Percentiles rank a stretch among this genome's conserved stretches.
Evolutionary conservation across 2,888 invertebrate genomes (phyloP).

Genomic region (Euspilapteryx auroguttella): DNA sequence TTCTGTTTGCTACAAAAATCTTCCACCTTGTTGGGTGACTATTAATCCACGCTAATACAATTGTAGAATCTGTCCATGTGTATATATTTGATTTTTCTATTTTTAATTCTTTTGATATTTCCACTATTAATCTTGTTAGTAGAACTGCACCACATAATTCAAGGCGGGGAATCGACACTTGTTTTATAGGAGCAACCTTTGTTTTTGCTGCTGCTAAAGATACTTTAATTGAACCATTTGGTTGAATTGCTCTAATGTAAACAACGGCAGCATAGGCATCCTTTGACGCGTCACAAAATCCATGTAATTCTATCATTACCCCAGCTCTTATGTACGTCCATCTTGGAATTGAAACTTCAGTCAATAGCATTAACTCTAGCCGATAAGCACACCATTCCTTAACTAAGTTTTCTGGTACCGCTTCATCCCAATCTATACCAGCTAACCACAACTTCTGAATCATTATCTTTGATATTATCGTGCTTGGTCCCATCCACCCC

Average conservation of each 20-base stretch:
- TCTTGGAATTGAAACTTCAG: constrained; percentile 3
- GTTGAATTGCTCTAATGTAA: too few species aligned
- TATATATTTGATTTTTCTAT: too few species aligned
- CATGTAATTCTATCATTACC: too few species aligned
- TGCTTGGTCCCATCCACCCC: not conserved
- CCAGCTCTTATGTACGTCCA: too few species aligned
- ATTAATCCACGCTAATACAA: constrained; percentile 9
- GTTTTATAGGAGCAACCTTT: too few species aligned
- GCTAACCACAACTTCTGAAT: constrained; percentile 3
- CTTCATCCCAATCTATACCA: constrained; percentile 3
- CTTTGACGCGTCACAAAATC: too few species aligned
- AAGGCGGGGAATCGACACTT: too few species aligned
- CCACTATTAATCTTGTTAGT: constrained; percentile 7
- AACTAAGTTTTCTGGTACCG: not conserved
- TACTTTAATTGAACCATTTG: too few species aligned
- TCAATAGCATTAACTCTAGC: constrained; percentile 7
- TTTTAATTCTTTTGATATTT: constrained; percentile 5
- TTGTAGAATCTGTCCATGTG: constrained; percentile 10
- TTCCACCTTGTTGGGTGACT: constrained; percentile 8
- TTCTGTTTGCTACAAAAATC: constrained; percentile 11
- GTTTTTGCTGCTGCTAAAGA: too few species aligned
- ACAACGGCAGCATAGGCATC: too few species aligned
- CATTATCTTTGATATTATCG: not conserved
- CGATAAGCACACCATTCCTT: constrained; percentile 3
- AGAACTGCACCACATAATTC: too few species aligned